These are phyloP conservation scores for Norana najaformis DNA, from an alignment of 2,888 invertebrate genomes.

Conservation along the genomic window DNA sequence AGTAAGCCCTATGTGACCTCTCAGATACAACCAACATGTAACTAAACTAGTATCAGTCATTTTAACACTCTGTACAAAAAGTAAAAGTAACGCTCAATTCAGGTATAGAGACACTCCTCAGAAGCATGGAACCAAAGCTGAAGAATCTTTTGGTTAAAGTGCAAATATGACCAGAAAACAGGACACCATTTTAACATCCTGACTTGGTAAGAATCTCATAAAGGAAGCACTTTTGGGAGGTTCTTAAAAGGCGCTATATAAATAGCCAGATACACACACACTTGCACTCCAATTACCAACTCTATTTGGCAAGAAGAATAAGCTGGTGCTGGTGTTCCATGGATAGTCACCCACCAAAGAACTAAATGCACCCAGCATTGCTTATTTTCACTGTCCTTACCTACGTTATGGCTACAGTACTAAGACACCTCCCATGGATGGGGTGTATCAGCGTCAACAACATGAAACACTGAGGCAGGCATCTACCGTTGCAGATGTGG, in stretches of 20 bases:
- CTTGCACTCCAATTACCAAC: background rate
- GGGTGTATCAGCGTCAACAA: background rate
- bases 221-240: too few species aligned
- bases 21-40: background rate
- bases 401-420: background rate
- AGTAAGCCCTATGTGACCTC: background rate
- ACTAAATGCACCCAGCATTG: background rate
- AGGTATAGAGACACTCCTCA: background rate
- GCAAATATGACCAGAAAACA: too few species aligned
- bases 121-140: background rate
- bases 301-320: background rate
- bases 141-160: too few species aligned
- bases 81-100: background rate
- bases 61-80: background rate
- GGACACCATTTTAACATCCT: too few species aligned
- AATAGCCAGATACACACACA: background rate
- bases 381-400: background rate
- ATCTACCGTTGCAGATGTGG: constrained; percentile 26
- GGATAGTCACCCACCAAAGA: background rate
- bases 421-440: background rate
- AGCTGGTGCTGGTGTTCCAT: background rate
- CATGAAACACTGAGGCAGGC: background rate
- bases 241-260: too few species aligned
- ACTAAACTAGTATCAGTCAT: background rate
- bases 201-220: too few species aligned